Base-by-base conservation (phyloP, 30 jellyfish, hydroid and myxozoan genomes). In the Chrysaora quinquecirrha region DNA sequence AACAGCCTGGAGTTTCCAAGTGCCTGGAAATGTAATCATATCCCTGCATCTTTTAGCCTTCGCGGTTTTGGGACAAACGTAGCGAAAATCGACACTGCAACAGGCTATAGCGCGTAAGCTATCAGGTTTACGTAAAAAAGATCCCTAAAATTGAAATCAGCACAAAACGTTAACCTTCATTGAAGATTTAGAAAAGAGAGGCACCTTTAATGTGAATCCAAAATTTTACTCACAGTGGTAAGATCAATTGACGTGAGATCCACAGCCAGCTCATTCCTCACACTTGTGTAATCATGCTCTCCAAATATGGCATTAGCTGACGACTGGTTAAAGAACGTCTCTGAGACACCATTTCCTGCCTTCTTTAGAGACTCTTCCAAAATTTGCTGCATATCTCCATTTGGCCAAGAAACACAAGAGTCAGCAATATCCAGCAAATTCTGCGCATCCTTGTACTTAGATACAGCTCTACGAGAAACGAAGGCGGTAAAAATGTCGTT, bases 351-450 rank as follows among this genome's bases (percentile, higher is more conserved):
- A 22, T 32, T 22, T 48, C 89, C 89, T 0, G 89, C 76, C 1
- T 78, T 56, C 43, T 28, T 63, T 23, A 78, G 10, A 4, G 89
- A 25, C 22, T 64, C 64, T 7, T 66, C 25, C 35, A 78, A 73
- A 4, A 64, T 61, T 11, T 64, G 58, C 46, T 62, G 25, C 33
- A 78, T 38, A 16, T 18, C 38, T 21, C 54, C 54, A 35, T 23
- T 27, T 19, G 89, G 89, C 6, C n/a, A 47, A 0, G 80, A 28
- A 0, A 30, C 62, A 29, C 58, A 76, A 1, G 78, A 30, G 48
- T 78, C 89, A 18, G 89, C 89, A 23, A 78, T 78, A 43, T 78
- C 76, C 48, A 78, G 74, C 18, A 78, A 14, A 34, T 19, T 64
- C 46, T 78, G 72, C 38, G 47, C 89, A 21, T 34, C 50, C 19